A percentile compares a stretch with the other conserved stretches of the same genome.
phyloP scores from a whole-genome alignment of 1,140 invertebrate genomes.

The Drosophila takahashii region DNA sequence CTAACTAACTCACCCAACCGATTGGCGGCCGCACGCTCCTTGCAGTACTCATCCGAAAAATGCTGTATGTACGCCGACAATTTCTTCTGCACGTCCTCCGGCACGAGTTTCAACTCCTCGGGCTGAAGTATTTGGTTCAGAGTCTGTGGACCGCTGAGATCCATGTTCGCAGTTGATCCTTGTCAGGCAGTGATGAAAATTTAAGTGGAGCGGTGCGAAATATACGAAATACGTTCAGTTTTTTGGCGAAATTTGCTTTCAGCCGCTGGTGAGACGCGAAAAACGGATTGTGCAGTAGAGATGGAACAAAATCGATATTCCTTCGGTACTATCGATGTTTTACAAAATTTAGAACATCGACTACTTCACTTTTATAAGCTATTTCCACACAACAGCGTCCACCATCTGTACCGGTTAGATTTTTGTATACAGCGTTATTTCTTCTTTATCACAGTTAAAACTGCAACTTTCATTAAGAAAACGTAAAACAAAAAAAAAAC shows the following conservation, averaged over 20 bases:
- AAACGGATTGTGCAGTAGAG: neutral
- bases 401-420: no score
- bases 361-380: no score
- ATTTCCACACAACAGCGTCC: no score
- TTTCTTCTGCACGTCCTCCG: constrained; percentile 85
- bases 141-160: constrained; percentile 69
- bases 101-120: constrained; percentile 71
- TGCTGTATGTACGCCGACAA: constrained; percentile 85
- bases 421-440: no score
- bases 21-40: constrained; percentile 40
- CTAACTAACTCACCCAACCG: constrained; percentile 48
- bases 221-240: neutral
- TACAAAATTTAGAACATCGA: neutral
- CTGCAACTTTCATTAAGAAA: no score
- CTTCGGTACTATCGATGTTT: neutral
- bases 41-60: constrained; percentile 65
- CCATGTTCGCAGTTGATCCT: constrained; percentile 49
- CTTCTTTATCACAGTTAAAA: no score
- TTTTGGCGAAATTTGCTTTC: neutral
- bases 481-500: no score
- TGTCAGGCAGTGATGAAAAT: constrained; percentile 11
- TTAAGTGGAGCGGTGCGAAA: neutral
- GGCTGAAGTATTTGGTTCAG: constrained; percentile 62
- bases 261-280: constrained; percentile 4
- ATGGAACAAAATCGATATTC: neutral